A percentile compares a stretch with the other conserved stretches of the same genome.
phyloP scores from a whole-genome alignment of 2,113 vertebrate species.

The Tragulus kanchil region DNA sequence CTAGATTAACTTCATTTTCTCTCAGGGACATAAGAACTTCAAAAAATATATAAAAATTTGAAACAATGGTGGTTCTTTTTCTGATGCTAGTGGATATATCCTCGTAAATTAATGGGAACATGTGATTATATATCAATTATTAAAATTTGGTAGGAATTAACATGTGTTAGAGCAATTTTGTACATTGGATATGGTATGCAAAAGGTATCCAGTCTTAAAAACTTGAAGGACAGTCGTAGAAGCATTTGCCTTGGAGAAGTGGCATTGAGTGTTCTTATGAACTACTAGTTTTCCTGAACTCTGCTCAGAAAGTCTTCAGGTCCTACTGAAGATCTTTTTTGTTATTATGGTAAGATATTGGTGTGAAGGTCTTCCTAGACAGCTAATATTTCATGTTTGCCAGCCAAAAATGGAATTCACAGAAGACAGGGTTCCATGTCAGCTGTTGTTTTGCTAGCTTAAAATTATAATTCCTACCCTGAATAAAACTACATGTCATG shows the following conservation, averaged over 20 bases:
- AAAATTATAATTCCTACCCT: background rate
- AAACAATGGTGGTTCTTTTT: background rate
- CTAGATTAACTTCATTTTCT: background rate
- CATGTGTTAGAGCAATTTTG: background rate
- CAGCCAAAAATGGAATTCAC: background rate
- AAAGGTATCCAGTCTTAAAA: background rate
- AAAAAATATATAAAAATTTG: background rate
- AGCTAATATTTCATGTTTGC: background rate
- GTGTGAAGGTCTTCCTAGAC: slow-evolving; percentile 3
- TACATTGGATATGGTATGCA: background rate
- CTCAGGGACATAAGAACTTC: background rate
- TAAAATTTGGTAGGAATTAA: background rate
- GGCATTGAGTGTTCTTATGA: background rate
- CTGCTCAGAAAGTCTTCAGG: background rate
- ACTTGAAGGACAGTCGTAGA: background rate
- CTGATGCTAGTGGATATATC: background rate
- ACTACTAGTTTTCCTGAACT: background rate
- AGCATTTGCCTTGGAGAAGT: background rate
- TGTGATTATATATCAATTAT: background rate
- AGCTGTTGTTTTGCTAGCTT: background rate
- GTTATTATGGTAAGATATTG: background rate
- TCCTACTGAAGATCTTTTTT: background rate
- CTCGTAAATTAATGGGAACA: background rate
- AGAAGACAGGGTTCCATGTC: background rate
- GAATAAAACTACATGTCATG: background rate